These are phyloP conservation scores for Mionectes olivaceus DNA, from an alignment of 2,797 vertebrate genomes.

Conservation along the genomic window DNA sequence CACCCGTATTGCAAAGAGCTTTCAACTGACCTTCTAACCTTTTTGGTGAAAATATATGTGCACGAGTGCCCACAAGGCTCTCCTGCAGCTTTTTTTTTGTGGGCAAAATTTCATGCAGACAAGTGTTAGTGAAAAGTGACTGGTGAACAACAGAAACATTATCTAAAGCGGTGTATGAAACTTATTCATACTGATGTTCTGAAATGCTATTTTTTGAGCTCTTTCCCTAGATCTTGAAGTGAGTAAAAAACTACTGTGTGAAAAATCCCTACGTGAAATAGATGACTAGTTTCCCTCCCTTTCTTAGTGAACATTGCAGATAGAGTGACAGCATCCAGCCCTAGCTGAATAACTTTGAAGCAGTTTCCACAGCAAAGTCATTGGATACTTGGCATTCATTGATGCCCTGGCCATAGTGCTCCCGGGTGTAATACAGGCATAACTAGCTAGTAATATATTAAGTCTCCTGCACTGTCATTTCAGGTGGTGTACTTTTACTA, in stretches of 20 bases:
- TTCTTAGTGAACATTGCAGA: background rate
- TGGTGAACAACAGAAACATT: background rate
- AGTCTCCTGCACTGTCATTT: conserved; percentile 22
- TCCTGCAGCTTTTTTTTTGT: conserved; percentile 1
- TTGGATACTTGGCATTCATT: conserved; percentile 8
- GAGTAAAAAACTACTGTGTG: background rate
- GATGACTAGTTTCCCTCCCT: background rate
- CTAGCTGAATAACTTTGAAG: conserved; percentile 5
- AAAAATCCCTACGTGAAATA: background rate
- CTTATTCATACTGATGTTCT: background rate
- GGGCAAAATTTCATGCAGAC: background rate
- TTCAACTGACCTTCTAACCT: conserved; percentile 5
- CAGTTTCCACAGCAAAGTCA: background rate
- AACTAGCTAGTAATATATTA: conserved; percentile 34
- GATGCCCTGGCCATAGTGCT: background rate
- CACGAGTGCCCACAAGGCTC: background rate
- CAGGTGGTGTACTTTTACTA: conserved; percentile 25
- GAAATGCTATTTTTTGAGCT: background rate
- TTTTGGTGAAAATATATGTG: conserved; percentile 53
- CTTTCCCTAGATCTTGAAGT: background rate
- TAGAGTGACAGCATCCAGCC: background rate
- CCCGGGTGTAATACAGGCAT: conserved; percentile 6
- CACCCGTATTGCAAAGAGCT: conserved; percentile 30
- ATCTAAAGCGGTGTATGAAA: background rate
- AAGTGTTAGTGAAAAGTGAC: conserved; percentile 1